A percentile compares a stretch with the other conserved stretches of the same genome.
These are phyloP conservation scores for Plemyria rubiginata DNA, from an alignment of 2,888 invertebrate species.

Conservation along the genomic window DNA sequence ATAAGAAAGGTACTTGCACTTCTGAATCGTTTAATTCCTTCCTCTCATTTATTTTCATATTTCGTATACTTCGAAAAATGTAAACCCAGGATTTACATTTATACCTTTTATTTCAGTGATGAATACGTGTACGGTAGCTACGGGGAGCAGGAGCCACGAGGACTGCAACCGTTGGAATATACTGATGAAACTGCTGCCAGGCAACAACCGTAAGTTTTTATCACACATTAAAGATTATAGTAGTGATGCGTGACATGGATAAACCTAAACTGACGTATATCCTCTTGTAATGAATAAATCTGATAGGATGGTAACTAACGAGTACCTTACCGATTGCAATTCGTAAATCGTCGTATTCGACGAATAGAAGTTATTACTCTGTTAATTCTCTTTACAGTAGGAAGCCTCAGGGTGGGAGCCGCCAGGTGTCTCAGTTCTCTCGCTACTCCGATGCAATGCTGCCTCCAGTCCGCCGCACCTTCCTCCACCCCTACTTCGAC, in stretches of 20 bases:
- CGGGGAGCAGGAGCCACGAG: constrained; percentile 72
- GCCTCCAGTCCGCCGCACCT: constrained; percentile 70
- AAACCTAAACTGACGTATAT: too few relatives aligned
- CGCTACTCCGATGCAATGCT: constrained; percentile 80
- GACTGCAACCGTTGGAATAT: constrained; percentile 69
- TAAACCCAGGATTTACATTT: neutral
- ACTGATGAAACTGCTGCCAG: constrained; percentile 68
- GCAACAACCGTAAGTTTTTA: constrained; percentile 66
- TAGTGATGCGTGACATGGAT: too few relatives aligned
- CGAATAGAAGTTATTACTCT: too few relatives aligned
- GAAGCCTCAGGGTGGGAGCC: constrained; percentile 74
- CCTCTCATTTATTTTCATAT: too few relatives aligned
- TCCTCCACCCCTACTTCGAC: constrained; percentile 70
- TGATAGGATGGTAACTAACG: neutral
- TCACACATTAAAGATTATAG: neutral
- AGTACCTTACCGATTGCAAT: neutral
- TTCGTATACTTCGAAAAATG: neutral
- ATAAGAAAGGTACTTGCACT: too few relatives aligned
- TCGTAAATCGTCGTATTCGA: neutral
- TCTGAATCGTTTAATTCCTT: too few relatives aligned
- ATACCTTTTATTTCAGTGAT: constrained; percentile 52
- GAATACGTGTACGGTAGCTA: constrained; percentile 72
- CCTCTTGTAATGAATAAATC: too few relatives aligned
- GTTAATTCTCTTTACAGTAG: constrained; percentile 50
- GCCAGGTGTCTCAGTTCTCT: constrained; percentile 77